phyloP scores from a whole-genome alignment of 2,797 vertebrate genomes.

The Enteromius anoplus region DNA sequence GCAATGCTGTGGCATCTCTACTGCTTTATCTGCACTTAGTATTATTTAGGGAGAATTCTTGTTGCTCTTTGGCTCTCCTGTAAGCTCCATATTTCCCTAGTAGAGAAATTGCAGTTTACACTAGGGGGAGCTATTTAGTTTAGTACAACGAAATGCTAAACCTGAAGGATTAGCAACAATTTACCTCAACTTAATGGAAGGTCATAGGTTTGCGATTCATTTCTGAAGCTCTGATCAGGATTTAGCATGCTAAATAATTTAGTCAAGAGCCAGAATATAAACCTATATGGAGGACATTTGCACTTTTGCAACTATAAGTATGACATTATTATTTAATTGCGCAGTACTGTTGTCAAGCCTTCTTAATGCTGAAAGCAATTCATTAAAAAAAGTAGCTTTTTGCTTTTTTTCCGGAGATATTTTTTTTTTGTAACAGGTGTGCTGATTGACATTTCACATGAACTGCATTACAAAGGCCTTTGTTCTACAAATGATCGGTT shows the following conservation, averaged over 20 bases:
- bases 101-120: slow-evolving; percentile 65
- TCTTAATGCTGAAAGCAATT: background rate
- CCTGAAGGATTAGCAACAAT: background rate
- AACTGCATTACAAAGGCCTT: slow-evolving; percentile 32
- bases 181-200: background rate
- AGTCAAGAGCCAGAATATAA: background rate
- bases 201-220: slow-evolving; percentile 5
- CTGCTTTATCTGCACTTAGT: background rate
- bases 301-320: background rate
- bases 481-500: slow-evolving; percentile 39
- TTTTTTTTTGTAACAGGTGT: slow-evolving; percentile 1
- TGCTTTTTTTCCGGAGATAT: background rate
- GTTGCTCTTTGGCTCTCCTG: background rate
- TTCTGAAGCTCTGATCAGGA: slow-evolving; percentile 16
- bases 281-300: background rate
- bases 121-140: slow-evolving; percentile 81
- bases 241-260: background rate
- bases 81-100: background rate
- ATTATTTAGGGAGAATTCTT: background rate
- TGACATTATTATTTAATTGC: background rate
- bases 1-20: background rate
- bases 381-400: background rate
- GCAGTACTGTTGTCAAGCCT: background rate
- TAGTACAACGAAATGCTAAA: slow-evolving; percentile 26
- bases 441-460: slow-evolving; percentile 27